Base-by-base conservation (phyloP, 2,888 invertebrate genomes). In the Ferdinandea cuprea region DNA sequence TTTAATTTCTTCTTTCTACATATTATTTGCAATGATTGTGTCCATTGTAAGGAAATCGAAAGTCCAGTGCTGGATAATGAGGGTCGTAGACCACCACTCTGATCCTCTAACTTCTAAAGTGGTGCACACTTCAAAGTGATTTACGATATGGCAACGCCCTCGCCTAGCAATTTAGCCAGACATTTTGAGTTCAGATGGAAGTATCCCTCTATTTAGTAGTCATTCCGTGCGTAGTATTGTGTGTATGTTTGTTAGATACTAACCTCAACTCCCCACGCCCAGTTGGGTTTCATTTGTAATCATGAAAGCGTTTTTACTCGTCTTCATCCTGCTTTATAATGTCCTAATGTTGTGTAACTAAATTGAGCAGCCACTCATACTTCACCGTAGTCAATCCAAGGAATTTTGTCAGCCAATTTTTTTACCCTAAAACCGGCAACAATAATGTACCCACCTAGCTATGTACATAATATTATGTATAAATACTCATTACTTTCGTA, bases 121-220 rank as follows among this genome's bases (percentile, higher is more conserved):
- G 72, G 78, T 85, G 85, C 90, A 90, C 89, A 90, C 90, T 90
- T 90, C 89, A 90, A 90, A 89, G 89, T 90, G 89, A 90, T 90
- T 90, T 90, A 90, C 89, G 90, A 89, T 89, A 86, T 85, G 78
- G 89, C 87, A 88, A 90, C 89, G 90, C 89, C 89, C 86, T 89
- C 87, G 87, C 88, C 89, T 88, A 89, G 88, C 89, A 88, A 89
- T 87, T 89, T 89, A 86, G 86, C 86, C 86, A 85, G 85, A 85
- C 80, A 83, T 85, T 81, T 81, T 83, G 77, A 79, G 79, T 84
- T 79, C 74, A 79, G 73, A 69, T 84, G 63, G 65, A 84, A 84
- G 84, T 84, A 79, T 79, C 73, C 84, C 74, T 79, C 69, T 84
- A 78, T 83, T 83, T 73, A 73, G 83, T 78, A 83, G 69, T 84